Evolutionary conservation across 2,888 invertebrate genomes (phyloP).

Genomic region (Nephrocerus scutellatus): DNA sequence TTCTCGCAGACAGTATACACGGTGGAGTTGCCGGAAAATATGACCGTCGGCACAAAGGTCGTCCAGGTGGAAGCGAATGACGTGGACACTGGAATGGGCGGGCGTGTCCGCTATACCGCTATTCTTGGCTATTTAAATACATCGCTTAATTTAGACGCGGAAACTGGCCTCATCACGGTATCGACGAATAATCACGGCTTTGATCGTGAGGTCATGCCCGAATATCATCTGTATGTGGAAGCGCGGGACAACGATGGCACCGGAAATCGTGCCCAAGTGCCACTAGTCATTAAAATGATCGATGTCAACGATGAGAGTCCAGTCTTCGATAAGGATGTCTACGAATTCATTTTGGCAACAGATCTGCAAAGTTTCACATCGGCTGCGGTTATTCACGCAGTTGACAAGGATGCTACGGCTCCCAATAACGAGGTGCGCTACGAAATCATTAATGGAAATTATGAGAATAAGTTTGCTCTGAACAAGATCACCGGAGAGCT

Average conservation of each 20-base stretch:
- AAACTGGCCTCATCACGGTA: slow-evolving; percentile 74
- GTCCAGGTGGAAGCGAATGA: slow-evolving; percentile 73
- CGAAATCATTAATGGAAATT: slow-evolving; percentile 71
- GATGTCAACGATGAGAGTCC: slow-evolving; percentile 84
- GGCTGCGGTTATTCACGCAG: slow-evolving; percentile 72
- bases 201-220: slow-evolving; percentile 74
- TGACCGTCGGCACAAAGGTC: slow-evolving; percentile 65
- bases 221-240: slow-evolving; percentile 72
- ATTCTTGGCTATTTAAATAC: slow-evolving; percentile 72
- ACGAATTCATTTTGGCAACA: slow-evolving; percentile 72
- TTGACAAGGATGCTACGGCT: slow-evolving; percentile 72
- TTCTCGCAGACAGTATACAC: slow-evolving; percentile 68
- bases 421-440: slow-evolving; percentile 83
- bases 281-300: slow-evolving; percentile 66
- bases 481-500: slow-evolving; percentile 73
- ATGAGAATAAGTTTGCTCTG: slow-evolving; percentile 65
- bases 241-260: slow-evolving; percentile 81
- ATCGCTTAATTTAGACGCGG: slow-evolving; percentile 68
- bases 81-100: slow-evolving; percentile 69
- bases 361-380: slow-evolving; percentile 69
- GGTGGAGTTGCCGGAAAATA: slow-evolving; percentile 72
- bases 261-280: slow-evolving; percentile 66
- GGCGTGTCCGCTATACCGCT: slow-evolving; percentile 69
- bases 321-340: slow-evolving; percentile 68
- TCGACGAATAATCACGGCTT: slow-evolving; percentile 67